Evolutionary conservation across 2,888 invertebrate genomes (phyloP).

Genomic region (Apodemia hepburni): DNA sequence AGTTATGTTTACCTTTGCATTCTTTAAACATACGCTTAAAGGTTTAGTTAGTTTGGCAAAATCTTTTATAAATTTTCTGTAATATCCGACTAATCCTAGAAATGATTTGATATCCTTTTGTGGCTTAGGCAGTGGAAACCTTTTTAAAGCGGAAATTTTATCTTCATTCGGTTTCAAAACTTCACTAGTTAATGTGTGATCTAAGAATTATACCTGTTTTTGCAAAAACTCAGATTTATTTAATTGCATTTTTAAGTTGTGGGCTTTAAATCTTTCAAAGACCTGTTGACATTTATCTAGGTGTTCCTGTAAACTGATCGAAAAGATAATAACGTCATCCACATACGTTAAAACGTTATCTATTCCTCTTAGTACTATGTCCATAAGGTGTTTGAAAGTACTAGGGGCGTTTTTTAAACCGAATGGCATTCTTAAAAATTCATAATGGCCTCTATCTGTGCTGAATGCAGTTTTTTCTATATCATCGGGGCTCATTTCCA

Average conservation of each 20-base stretch:
- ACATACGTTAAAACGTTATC: neutral
- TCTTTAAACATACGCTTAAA: neutral
- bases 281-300: neutral
- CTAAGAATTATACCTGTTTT: constrained; percentile 38
- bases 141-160: constrained; percentile 12
- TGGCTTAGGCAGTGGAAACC: constrained; percentile 6
- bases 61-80: constrained; percentile 10
- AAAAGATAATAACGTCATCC: neutral
- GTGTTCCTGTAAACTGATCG: neutral
- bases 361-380: neutral
- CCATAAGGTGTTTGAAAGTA: neutral
- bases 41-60: neutral
- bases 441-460: neutral
- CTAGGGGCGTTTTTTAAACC: neutral
- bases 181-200: constrained; percentile 39
- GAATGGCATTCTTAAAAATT: neutral
- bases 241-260: constrained; percentile 21
- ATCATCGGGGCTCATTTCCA: no score
- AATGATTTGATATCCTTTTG: constrained; percentile 9
- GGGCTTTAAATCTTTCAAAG: neutral
- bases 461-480: no score
- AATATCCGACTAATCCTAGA: constrained; percentile 12
- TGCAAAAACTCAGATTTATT: constrained; percentile 39
- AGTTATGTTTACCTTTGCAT: neutral
- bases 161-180: constrained; percentile 28